Conservation (phyloP, 2,113 vertebrate species). For the Crotalus tigris region DNA sequence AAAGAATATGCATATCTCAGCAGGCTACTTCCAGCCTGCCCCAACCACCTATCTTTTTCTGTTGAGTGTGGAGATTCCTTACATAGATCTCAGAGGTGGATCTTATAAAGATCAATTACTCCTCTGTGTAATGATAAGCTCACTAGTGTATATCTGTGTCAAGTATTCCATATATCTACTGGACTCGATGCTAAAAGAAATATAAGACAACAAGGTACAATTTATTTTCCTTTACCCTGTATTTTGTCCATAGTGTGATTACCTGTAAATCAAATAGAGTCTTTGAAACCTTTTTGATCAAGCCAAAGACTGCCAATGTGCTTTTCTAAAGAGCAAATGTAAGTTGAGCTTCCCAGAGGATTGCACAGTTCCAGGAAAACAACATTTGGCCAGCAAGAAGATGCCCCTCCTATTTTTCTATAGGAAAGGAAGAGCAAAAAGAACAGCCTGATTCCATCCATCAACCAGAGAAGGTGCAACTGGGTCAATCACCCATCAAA, state of each 20-base stretch:
- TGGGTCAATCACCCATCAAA: neutral
- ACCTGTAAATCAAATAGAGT: conserved; percentile 10
- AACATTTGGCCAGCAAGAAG: no score
- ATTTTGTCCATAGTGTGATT: neutral
- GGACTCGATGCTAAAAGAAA: neutral
- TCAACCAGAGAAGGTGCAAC: neutral
- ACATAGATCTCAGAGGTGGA: fast-evolving
- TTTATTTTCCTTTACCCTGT: neutral
- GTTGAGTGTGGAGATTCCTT: neutral
- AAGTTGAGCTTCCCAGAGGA: neutral
- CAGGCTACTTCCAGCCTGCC: neutral
- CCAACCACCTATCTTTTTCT: neutral
- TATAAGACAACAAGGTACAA: neutral
- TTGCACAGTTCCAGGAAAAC: neutral
- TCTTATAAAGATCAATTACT: neutral
- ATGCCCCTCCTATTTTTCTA: neutral
- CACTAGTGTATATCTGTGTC: neutral
- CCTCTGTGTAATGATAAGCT: fast-evolving
- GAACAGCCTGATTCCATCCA: neutral
- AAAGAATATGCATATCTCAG: fast-evolving
- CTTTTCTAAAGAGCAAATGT: neutral
- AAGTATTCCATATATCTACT: neutral
- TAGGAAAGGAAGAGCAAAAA: neutral
- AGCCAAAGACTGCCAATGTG: neutral
- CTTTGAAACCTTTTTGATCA: neutral